Evolutionary conservation across 2,797 vertebrate species (phyloP).

Genomic region (Botia kubotai): DNA sequence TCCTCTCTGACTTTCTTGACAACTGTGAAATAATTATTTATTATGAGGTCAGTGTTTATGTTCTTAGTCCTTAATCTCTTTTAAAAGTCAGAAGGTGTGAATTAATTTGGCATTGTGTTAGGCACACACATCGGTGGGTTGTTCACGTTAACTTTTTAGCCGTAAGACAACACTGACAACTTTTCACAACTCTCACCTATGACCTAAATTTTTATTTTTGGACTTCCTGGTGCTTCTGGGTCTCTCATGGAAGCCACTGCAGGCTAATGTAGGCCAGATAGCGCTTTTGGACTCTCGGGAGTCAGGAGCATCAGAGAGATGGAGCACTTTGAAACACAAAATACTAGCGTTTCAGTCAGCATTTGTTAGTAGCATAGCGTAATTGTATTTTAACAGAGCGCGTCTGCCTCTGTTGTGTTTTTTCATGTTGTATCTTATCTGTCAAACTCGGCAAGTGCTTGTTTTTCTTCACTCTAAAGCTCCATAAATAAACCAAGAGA

Average conservation of each 20-base stretch:
- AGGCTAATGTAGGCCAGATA: not conserved
- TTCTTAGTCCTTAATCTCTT: not conserved
- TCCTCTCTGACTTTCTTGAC: not conserved
- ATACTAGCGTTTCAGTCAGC: not conserved
- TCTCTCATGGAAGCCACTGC: not conserved
- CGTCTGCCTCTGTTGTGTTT: not conserved
- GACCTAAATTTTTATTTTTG: conserved; percentile 11
- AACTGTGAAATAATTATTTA: not conserved
- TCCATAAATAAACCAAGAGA: conserved; percentile 19
- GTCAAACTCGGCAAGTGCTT: not conserved
- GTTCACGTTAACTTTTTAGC: not conserved
- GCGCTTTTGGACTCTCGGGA: not conserved
- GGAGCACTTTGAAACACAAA: not conserved
- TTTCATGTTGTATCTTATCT: not conserved
- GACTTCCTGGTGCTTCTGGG: not conserved
- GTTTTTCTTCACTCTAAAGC: conserved; percentile 18
- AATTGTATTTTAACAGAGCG: not conserved
- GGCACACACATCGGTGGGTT: not conserved
- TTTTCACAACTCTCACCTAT: not conserved
- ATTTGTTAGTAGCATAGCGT: not conserved
- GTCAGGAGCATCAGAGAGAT: not conserved
- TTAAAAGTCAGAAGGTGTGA: not conserved
- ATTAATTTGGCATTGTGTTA: not conserved
- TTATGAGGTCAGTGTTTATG: not conserved
- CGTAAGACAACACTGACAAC: not conserved